These are phyloP conservation scores for Polydrusus tereticollis DNA, from an alignment of 2,888 invertebrate species.

Conservation along the genomic window DNA sequence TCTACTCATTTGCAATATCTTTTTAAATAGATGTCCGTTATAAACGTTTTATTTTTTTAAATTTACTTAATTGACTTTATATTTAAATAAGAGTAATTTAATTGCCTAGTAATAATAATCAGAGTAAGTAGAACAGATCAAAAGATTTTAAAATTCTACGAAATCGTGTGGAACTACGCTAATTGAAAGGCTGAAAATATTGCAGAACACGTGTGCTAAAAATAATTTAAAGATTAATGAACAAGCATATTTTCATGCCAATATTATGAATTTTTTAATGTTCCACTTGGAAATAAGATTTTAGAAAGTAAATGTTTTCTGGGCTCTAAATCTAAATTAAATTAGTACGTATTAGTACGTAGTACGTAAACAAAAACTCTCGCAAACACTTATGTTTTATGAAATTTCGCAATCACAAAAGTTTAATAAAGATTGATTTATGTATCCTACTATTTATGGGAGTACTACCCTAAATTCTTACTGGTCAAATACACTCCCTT, in stretches of 20 bases:
- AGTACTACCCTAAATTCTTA: too few relatives aligned
- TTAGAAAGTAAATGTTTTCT: not conserved
- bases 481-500: too few relatives aligned
- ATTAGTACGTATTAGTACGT: too few relatives aligned
- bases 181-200: conserved; percentile 4
- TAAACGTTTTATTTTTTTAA: not conserved
- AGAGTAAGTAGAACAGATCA: not conserved
- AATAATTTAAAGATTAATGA: not conserved
- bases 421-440: too few relatives aligned
- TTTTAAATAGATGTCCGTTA: not conserved
- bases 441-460: not conserved
- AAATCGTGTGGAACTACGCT: not conserved
- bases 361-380: not conserved
- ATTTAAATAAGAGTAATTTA: not conserved
- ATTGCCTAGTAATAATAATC: not conserved
- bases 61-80: not conserved
- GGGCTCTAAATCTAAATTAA: not conserved
- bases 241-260: not conserved
- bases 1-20: too few relatives aligned
- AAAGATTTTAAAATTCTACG: not conserved
- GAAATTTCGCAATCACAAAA: too few relatives aligned
- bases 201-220: not conserved
- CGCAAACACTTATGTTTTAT: too few relatives aligned
- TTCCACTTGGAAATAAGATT: not conserved
- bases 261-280: not conserved